These are phyloP conservation scores for Saccostrea echinata DNA, from an alignment of 1,140 invertebrate genomes.

Conservation along the genomic window DNA sequence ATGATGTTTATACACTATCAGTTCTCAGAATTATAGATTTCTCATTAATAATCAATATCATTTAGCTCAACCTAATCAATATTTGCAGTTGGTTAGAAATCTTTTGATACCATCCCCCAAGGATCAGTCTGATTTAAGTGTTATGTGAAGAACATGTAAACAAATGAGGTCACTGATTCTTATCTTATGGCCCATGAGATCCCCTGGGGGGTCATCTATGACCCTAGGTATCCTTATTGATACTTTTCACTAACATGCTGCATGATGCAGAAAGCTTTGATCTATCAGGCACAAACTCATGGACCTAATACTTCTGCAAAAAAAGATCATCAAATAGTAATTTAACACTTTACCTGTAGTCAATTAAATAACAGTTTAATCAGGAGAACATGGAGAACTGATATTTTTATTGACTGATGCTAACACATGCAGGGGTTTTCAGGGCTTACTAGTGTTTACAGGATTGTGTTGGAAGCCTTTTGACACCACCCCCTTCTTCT, in stretches of 20 bases:
- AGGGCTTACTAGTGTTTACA: background rate
- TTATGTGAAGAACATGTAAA: background rate
- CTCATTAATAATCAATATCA: background rate
- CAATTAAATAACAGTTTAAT: background rate
- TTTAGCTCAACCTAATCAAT: background rate
- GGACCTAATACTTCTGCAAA: background rate
- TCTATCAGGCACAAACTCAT: background rate
- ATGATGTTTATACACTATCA: background rate
- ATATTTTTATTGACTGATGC: constrained; percentile 1
- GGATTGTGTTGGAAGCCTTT: background rate
- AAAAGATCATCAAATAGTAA: constrained; percentile 30
- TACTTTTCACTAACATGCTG: background rate
- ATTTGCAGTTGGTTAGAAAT: background rate
- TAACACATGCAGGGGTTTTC: background rate
- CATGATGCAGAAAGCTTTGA: background rate
- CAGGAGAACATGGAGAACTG: background rate
- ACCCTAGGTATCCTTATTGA: background rate
- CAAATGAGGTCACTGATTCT: background rate
- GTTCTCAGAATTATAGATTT: constrained; percentile 1
- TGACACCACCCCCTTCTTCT: constrained; percentile 9
- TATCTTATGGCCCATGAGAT: background rate
- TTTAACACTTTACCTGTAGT: background rate
- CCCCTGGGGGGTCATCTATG: background rate
- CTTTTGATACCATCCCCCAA: background rate
- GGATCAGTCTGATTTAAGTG: background rate